A percentile compares a stretch with the other conserved stretches of the same genome.
These are phyloP conservation scores for Molossus molossus DNA, from an alignment of 2,797 vertebrate species.

Conservation along the genomic window DNA sequence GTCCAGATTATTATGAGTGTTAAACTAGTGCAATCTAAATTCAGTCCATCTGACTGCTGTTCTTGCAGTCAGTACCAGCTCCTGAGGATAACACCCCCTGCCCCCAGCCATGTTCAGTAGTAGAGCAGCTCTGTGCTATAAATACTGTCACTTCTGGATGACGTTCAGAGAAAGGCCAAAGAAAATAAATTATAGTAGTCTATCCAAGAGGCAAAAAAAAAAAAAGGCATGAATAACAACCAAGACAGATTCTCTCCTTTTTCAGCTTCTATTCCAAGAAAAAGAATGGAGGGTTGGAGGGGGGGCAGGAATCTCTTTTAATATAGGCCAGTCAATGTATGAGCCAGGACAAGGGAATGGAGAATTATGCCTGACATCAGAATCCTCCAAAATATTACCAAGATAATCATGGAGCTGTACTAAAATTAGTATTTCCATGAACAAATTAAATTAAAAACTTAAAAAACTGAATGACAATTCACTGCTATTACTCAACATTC, in stretches of 20 bases:
- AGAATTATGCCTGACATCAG: constrained; percentile 35
- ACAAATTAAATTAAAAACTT: constrained; percentile 60
- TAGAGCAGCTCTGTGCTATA: constrained; percentile 65
- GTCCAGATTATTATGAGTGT: constrained; percentile 37
- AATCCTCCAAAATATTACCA: constrained; percentile 66
- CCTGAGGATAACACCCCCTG: background rate
- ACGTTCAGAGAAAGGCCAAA: constrained; percentile 78
- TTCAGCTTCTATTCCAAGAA: constrained; percentile 76
- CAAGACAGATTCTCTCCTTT: constrained; percentile 73
- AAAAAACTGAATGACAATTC: background rate
- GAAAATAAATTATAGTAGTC: constrained; percentile 80
- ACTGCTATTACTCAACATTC: constrained; percentile 14
- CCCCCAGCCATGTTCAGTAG: constrained; percentile 42
- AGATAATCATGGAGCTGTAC: constrained; percentile 15
- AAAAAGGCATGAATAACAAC: constrained; percentile 63
- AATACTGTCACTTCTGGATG: constrained; percentile 76
- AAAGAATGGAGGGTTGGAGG: constrained; percentile 28
- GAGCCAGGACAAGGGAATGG: constrained; percentile 37
- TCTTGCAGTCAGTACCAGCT: constrained; percentile 32
- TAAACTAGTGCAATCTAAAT: constrained; percentile 67
- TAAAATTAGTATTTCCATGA: constrained; percentile 59
- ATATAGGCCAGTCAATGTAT: constrained; percentile 64
- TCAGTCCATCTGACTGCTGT: constrained; percentile 55
- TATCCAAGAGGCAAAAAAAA: constrained; percentile 69
- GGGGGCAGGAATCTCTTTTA: background rate